phyloP scores from a whole-genome alignment of 2,113 vertebrate species.

The Thymallus thymallus region DNA sequence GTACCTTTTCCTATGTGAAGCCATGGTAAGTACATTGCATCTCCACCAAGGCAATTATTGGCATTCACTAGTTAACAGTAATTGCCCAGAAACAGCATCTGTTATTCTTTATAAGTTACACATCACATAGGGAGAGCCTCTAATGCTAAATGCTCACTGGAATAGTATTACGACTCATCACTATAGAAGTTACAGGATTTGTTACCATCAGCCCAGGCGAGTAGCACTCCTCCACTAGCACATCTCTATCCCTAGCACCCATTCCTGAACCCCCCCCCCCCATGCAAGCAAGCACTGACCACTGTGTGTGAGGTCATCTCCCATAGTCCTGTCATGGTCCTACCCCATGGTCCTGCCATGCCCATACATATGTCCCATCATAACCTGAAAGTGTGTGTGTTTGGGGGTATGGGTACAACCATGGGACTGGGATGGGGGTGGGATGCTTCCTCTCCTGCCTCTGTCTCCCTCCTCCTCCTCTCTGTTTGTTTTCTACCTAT shows the following conservation, averaged over 20 bases:
- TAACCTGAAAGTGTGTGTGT: conserved; percentile 44
- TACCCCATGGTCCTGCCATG: conserved; percentile 14
- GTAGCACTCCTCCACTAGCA: not conserved
- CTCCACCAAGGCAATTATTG: not conserved
- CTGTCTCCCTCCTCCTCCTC: conserved; percentile 28
- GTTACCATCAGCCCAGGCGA: not conserved
- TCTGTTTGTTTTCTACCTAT: conserved; percentile 51
- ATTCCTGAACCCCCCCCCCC: conserved; percentile 3
- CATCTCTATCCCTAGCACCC: not conserved
- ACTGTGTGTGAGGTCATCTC: conserved; percentile 32
- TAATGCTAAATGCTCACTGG: not conserved
- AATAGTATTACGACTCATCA: not conserved
- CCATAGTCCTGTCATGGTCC: conserved; percentile 12
- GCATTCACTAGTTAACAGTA: not conserved
- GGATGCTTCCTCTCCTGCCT: conserved; percentile 42
- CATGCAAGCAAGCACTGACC: conserved; percentile 25
- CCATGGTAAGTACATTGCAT: conserved; percentile 54
- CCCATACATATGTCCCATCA: conserved; percentile 39
- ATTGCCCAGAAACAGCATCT: not conserved
- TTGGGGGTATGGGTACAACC: not conserved
- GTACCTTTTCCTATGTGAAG: conserved; percentile 30
- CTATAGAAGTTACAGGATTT: not conserved
- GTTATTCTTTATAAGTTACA: not conserved
- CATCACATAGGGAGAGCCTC: not conserved
- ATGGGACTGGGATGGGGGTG: conserved; percentile 2